Base-by-base conservation (phyloP, 1,140 invertebrate genomes). In the Ephestia elutella region DNA sequence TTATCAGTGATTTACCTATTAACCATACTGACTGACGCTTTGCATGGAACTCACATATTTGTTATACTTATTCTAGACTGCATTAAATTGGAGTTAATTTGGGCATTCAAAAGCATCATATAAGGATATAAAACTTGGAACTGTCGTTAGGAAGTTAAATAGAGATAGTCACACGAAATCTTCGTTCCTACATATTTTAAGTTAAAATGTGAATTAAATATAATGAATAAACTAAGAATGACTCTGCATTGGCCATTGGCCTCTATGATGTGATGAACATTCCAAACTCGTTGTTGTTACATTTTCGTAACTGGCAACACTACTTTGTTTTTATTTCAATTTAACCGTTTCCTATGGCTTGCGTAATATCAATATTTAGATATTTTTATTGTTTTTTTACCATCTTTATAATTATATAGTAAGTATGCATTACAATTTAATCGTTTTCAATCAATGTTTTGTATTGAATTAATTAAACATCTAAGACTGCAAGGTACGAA, bases 371-470 rank as follows among this genome's bases (percentile, higher is more conserved):
- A 44, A 44, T 44, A 17, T 44, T 44, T 44, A 44, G 38, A 44
- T 44, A 44, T 50, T 50, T 50, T 50, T 50, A 10, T 50, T 50
- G 8, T 50, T 50, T 49, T 50, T 50, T 50, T 50, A 50, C 18
- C 10, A 20, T 50, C 49, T 20, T 50, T 50, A 20, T 25, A 25
- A 25, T 25, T 3, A 25, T 50, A 21, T 50, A 50, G n/a, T 8
- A 10, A 50, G 49, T 20, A 13, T 50, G 49, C 49, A 49, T 49
- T 49, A 3, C 48, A 50, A 50, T 50, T 13, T 13, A 50, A 50
- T 50, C 49, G 4, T 11, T 50, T 10, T 20, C 18, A 50, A 50
- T 50, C 49, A 50, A 50, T 50, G 13, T 50, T 49, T 50, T 50
- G 49, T 50, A 11, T 50, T 19, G 49, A 50, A 50, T 50, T 21